Conservation (phyloP, 2,797 vertebrate species). For the Sebastes taczanowskii region DNA sequence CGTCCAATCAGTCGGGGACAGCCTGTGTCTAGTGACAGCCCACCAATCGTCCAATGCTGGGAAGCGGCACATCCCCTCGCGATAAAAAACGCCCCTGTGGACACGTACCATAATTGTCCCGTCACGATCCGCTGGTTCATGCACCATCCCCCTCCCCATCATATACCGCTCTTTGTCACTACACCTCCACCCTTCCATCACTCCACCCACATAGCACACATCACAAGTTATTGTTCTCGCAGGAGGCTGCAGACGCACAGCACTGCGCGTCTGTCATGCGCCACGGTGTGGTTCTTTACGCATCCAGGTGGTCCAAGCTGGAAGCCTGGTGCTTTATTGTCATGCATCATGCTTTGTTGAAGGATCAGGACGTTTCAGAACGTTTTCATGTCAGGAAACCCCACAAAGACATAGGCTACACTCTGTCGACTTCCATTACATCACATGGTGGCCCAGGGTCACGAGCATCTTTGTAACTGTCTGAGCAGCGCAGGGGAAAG, state of each 20-base stretch:
- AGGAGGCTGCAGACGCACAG: not conserved
- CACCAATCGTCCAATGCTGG: too few relatives aligned
- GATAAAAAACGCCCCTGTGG: too few relatives aligned
- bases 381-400: not conserved
- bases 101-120: too few relatives aligned
- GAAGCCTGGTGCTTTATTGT: not conserved
- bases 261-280: not conserved
- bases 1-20: accelerated
- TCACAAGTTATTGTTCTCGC: slow-evolving; percentile 60
- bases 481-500: not conserved
- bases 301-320: slow-evolving; percentile 35
- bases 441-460: slow-evolving; percentile 24
- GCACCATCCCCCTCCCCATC: slow-evolving; percentile 3
- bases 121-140: not conserved
- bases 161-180: slow-evolving; percentile 40
- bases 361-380: not conserved
- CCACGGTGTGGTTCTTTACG: slow-evolving; percentile 36
- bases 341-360: slow-evolving; percentile 6
- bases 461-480: slow-evolving; percentile 1
- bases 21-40: too few relatives aligned
- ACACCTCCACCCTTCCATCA: slow-evolving; percentile 34
- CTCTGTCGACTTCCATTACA: not conserved
- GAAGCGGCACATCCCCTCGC: accelerated
- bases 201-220: not conserved
- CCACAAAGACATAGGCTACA: not conserved